These are phyloP conservation scores for Clarias batrachus DNA, from an alignment of 2,113 vertebrate species.

Conservation along the genomic window DNA sequence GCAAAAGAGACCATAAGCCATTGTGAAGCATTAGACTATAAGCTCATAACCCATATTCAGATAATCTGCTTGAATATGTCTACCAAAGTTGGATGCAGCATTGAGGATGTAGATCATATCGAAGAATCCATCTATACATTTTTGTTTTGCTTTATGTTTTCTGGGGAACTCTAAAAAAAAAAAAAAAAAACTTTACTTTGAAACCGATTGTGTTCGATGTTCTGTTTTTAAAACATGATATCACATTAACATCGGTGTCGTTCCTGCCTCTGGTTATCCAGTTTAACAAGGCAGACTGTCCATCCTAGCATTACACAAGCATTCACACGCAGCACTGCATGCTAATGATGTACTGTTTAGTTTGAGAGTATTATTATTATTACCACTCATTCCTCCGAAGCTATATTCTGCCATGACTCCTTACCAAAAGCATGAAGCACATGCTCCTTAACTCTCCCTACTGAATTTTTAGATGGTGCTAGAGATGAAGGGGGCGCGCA, in stretches of 20 bases:
- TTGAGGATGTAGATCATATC: conserved; percentile 9
- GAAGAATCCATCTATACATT: neutral
- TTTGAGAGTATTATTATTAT: conserved; percentile 31
- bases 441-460: conserved; percentile 30
- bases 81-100: conserved; percentile 31
- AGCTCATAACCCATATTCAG: conserved; percentile 8
- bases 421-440: conserved; percentile 22
- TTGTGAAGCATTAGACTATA: conserved; percentile 18
- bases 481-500: conserved; percentile 27
- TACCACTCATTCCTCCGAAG: conserved; percentile 29
- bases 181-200: neutral
- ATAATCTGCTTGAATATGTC: conserved; percentile 26
- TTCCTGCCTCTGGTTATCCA: neutral
- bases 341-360: conserved; percentile 26
- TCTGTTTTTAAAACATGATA: neutral
- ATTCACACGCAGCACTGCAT: conserved; percentile 1
- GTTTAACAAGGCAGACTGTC: neutral
- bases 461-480: conserved; percentile 35
- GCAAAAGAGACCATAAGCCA: conserved; percentile 24
- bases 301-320: neutral
- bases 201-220: neutral
- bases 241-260: neutral
- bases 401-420: neutral
- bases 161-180: neutral
- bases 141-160: neutral